A percentile compares a stretch with the other conserved stretches of the same genome.
Evolutionary conservation across 1,140 invertebrate genomes (phyloP).

Genomic region (Pseudomyrmex flavicornis): DNA sequence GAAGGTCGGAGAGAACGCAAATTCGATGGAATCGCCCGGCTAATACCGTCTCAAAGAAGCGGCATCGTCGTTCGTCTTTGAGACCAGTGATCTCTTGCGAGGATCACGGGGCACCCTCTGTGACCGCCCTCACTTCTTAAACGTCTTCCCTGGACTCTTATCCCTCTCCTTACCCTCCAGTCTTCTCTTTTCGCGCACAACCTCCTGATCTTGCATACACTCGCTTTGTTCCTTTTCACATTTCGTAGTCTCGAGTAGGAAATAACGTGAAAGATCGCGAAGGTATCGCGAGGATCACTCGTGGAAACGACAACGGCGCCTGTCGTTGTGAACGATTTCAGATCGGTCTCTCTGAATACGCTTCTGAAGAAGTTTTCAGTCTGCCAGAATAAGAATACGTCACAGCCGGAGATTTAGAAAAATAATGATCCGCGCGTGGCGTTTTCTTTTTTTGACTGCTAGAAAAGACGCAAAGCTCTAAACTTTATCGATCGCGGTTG

Average conservation of each 20-base stretch:
- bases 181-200: neutral
- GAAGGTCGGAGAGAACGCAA: slow-evolving; percentile 51
- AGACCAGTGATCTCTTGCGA: slow-evolving; percentile 54
- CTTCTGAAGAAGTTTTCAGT: slow-evolving; percentile 1
- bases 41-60: slow-evolving; percentile 74
- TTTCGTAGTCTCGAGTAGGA: slow-evolving; percentile 64
- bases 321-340: neutral
- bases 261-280: slow-evolving; percentile 69
- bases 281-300: slow-evolving; percentile 28
- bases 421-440: slow-evolving; percentile 43
- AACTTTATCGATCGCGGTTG: slow-evolving; percentile 42
- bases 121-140: neutral
- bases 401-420: slow-evolving; percentile 19
- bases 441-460: slow-evolving; percentile 12
- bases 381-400: slow-evolving; percentile 8
- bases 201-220: slow-evolving; percentile 18
- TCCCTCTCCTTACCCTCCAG: neutral
- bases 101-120: slow-evolving; percentile 6
- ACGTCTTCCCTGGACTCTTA: slow-evolving; percentile 23
- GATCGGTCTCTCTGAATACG: neutral
- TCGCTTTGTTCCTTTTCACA: slow-evolving; percentile 42
- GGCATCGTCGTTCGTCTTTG: slow-evolving; percentile 54
- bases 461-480: neutral
- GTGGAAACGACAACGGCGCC: slow-evolving; percentile 8
- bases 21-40: slow-evolving; percentile 68